Evolutionary conservation across 2,113 vertebrate genomes (phyloP), one percentile per base, ranked within the genome.

Genomic region (Ptilorrhoa leucosticta): DNA sequence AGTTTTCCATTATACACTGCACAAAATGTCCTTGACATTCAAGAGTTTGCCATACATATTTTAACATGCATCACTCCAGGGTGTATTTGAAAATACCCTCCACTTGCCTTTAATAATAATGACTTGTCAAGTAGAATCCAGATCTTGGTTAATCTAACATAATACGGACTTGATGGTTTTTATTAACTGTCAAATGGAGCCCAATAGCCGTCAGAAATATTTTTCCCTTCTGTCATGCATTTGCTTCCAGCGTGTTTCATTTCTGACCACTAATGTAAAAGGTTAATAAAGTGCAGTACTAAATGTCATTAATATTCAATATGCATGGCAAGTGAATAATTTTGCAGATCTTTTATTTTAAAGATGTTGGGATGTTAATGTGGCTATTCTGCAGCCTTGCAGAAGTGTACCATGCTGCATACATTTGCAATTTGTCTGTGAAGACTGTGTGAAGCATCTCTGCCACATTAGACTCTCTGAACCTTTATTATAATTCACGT

Each of bases 91-190:
- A 98, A 98, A 98, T 98, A 98, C 94, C 97, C 97, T 98, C 97
- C 96, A 98, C 96, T 98, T 98, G 97, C 97, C 98, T 98, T 98
- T 98, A 98, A 98, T 98, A 98, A 98, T 98, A 98, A 98, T 98
- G 97, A 96, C 97, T 98, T 98, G 98, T 98, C 97, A 98, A 98
- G 97, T 97, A 96, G 97, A 98, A 98, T 98, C 93, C 97, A 96
- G 95, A 97, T 98, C 97, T 97, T 92, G 28, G 95, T 96, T 98
- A 98, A 98, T 98, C 96, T 98, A 98, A 98, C 97, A 96, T 98
- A 98, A 98, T 97, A 96, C 11, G 70, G 94, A 98, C 96, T 98
- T 98, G 98, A 98, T 98, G 92, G 54, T 84, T 98, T 98, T 98
- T 98, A 98, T 98, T 98, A 98, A 98, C 97, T 98, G 97, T 97